These are phyloP conservation scores for Ecliptopera silaceata DNA, from an alignment of 2,888 invertebrate species.

Conservation along the genomic window DNA sequence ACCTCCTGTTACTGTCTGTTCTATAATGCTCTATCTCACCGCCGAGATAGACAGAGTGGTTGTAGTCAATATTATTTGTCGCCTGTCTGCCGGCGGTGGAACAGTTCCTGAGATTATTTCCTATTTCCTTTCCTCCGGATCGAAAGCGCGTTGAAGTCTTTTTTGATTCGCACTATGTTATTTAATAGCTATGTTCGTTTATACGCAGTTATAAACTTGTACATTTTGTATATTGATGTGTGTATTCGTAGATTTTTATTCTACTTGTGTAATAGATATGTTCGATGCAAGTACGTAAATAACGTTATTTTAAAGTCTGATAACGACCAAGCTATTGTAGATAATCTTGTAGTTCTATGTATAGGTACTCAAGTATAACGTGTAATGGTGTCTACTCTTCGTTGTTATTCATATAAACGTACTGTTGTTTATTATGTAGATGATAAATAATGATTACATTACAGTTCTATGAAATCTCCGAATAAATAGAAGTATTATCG, in stretches of 20 bases:
- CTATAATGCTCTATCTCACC: slow-evolving; percentile 16
- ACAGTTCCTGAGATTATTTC: slow-evolving; percentile 22
- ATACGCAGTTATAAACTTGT: slow-evolving; percentile 43
- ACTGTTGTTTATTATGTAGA: slow-evolving; percentile 75
- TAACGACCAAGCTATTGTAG: slow-evolving; percentile 79
- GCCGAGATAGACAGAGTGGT: not conserved
- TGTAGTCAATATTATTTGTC: not conserved
- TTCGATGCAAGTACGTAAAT: slow-evolving; percentile 53
- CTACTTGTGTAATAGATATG: slow-evolving; percentile 50
- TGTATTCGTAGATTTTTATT: slow-evolving; percentile 36
- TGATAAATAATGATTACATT: slow-evolving; percentile 59
- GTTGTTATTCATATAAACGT: slow-evolving; percentile 68
- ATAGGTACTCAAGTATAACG: slow-evolving; percentile 61
- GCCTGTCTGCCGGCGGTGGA: not conserved
- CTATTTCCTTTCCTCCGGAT: slow-evolving; percentile 19
- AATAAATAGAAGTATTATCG: slow-evolving; percentile 73
- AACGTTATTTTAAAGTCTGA: slow-evolving; percentile 73
- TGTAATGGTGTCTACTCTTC: slow-evolving; percentile 63
- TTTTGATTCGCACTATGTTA: slow-evolving; percentile 30
- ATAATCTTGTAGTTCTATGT: slow-evolving; percentile 62
- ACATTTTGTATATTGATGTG: slow-evolving; percentile 45
- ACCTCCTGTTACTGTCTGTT: slow-evolving; percentile 26
- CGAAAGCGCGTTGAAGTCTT: slow-evolving; percentile 51
- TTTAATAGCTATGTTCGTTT: slow-evolving; percentile 34
- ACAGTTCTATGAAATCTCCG: slow-evolving; percentile 63